These are phyloP conservation scores for Meliscaeva auricollis DNA, from an alignment of 2,888 invertebrate species.

Conservation along the genomic window DNA sequence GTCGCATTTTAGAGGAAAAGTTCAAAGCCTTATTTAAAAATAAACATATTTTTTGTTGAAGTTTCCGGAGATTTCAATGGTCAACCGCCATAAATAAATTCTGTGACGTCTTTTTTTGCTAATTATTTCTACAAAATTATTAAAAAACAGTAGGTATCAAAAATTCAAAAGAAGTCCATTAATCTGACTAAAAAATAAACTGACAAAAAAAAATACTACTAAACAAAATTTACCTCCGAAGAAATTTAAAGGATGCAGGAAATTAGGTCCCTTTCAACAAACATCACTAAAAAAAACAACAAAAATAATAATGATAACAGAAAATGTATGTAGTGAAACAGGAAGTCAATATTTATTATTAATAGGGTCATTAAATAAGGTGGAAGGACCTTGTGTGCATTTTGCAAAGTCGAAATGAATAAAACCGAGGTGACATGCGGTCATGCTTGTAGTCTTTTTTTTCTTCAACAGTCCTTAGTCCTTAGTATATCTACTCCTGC, in stretches of 20 bases:
- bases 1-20: no score
- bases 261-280: slow-evolving; percentile 34
- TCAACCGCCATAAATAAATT: slow-evolving; percentile 12
- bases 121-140: neutral
- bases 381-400: slow-evolving; percentile 64
- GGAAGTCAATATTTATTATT: slow-evolving; percentile 68
- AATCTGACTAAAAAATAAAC: neutral
- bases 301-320: slow-evolving; percentile 25
- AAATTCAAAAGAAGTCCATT: slow-evolving; percentile 3
- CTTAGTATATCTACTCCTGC: neutral
- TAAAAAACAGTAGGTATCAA: neutral
- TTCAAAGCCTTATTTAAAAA: no score
- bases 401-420: slow-evolving; percentile 25
- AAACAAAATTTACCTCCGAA: neutral
- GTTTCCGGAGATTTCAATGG: no score
- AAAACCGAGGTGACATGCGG: slow-evolving; percentile 64
- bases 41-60: no score
- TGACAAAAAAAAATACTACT: neutral
- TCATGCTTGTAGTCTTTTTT: slow-evolving; percentile 34
- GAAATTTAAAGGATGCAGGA: slow-evolving; percentile 19
- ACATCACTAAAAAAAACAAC: neutral
- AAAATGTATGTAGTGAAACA: slow-evolving; percentile 20
- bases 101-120: neutral
- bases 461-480: neutral
- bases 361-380: slow-evolving; percentile 67